Evolutionary conservation across 2,888 invertebrate genomes (phyloP).

Genomic region (Caenorhabditis panamensis): DNA sequence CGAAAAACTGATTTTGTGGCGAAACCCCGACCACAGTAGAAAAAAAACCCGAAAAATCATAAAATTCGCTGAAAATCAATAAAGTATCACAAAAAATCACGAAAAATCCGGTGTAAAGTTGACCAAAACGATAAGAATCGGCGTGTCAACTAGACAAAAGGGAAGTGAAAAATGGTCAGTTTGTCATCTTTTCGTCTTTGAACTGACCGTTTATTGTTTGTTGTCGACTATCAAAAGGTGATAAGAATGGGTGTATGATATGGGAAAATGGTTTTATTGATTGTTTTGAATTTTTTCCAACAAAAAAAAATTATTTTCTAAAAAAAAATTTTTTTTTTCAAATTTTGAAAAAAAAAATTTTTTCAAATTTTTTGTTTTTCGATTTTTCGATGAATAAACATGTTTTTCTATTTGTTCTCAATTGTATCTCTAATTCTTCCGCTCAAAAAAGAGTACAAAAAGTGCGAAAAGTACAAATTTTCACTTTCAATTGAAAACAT

Average conservation of each 20-base stretch:
- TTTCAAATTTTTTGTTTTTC: constrained; percentile 14
- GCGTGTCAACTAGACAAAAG: constrained; percentile 48
- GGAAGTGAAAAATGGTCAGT: constrained; percentile 24
- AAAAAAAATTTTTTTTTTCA: too few species aligned
- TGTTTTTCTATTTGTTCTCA: not conserved
- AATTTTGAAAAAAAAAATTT: too few species aligned
- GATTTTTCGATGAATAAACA: too few species aligned
- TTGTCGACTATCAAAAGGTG: too few species aligned
- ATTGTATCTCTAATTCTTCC: not conserved
- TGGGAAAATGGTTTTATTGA: too few species aligned
- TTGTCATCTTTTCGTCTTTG: constrained; percentile 37
- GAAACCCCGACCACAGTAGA: too few species aligned
- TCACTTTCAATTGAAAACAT: too few species aligned
- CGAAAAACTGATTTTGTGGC: not conserved
- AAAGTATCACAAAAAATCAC: not conserved
- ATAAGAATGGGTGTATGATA: not conserved
- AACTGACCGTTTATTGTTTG: constrained; percentile 9
- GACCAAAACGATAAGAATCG: constrained; percentile 47
- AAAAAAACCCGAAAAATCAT: not conserved
- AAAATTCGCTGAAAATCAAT: not conserved
- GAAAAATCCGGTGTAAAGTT: constrained; percentile 13
- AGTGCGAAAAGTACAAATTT: too few species aligned
- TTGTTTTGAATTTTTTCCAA: too few species aligned
- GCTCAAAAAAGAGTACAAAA: too few species aligned
- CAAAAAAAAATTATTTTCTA: too few species aligned